A percentile compares a stretch with the other conserved stretches of the same genome.
These are phyloP conservation scores for Strigops habroptila DNA, from an alignment of 2,113 vertebrate species.

Conservation along the genomic window DNA sequence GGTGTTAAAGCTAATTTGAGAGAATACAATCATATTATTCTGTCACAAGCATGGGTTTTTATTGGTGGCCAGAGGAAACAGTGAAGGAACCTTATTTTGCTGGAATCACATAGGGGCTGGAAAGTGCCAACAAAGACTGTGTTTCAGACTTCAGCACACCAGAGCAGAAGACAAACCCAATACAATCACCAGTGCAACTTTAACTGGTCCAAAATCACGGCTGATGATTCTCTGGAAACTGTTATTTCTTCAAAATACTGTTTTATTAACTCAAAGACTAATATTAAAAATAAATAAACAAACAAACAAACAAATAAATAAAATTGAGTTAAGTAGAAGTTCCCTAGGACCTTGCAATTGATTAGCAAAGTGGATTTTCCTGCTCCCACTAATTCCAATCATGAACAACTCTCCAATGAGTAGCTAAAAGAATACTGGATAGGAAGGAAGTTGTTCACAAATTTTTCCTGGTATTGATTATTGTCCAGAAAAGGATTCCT, in stretches of 20 bases:
- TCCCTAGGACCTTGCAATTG: background rate
- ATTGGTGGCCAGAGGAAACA: background rate
- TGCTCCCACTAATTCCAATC: background rate
- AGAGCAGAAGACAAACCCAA: background rate
- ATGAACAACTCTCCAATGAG: background rate
- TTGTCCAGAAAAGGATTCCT: background rate
- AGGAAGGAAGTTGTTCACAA: background rate
- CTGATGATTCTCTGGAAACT: background rate
- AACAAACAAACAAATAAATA: background rate
- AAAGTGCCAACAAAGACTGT: background rate
- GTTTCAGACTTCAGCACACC: background rate
- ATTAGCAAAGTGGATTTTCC: background rate
- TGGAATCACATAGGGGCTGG: background rate
- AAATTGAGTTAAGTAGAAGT: background rate
- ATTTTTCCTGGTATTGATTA: background rate
- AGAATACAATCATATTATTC: background rate
- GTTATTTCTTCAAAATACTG: background rate
- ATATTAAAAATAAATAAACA: background rate
- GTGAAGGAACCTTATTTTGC: background rate
- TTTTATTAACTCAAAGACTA: background rate
- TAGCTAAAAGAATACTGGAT: background rate
- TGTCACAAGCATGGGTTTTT: background rate
- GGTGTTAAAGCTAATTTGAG: background rate
- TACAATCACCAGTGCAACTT: background rate
- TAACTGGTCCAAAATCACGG: background rate